A percentile compares a stretch with the other conserved stretches of the same genome.
Conservation (phyloP, 2,113 vertebrate genomes). For the Ageneiosus marmoratus region DNA sequence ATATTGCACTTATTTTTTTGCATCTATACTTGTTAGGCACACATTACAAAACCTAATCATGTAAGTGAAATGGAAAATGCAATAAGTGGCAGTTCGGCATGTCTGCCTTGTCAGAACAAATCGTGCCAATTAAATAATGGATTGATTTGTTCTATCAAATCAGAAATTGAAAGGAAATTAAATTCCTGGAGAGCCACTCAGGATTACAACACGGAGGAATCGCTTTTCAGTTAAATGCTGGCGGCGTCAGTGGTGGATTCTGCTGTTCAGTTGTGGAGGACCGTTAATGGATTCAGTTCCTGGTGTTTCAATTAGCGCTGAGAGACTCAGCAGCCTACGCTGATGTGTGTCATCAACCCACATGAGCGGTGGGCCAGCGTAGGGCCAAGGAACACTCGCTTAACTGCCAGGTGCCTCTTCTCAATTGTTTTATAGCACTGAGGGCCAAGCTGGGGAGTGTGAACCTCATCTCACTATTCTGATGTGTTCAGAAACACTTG, state of each 20-base stretch:
- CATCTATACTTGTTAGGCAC: slow-evolving; percentile 34
- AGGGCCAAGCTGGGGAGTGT: background rate
- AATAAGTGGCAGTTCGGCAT: slow-evolving; percentile 53
- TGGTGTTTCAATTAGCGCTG: slow-evolving; percentile 67
- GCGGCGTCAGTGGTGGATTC: slow-evolving; percentile 61
- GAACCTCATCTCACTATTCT: slow-evolving; percentile 6
- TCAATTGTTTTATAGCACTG: slow-evolving; percentile 12
- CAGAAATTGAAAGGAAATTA: slow-evolving; percentile 65
- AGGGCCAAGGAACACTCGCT: background rate
- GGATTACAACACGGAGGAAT: slow-evolving; percentile 62
- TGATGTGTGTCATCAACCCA: slow-evolving; percentile 42
- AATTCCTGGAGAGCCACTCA: slow-evolving; percentile 61
- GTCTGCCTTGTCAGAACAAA: slow-evolving; percentile 66
- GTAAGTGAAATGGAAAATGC: slow-evolving; percentile 53
- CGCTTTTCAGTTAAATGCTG: slow-evolving; percentile 59
- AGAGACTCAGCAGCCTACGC: slow-evolving; percentile 55
- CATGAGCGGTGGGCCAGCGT: slow-evolving; percentile 13
- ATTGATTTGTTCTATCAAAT: slow-evolving; percentile 62
- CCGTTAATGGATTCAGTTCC: slow-evolving; percentile 65
- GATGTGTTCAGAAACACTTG: slow-evolving; percentile 32
- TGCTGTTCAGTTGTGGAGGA: slow-evolving; percentile 57
- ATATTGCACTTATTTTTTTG: slow-evolving; percentile 11
- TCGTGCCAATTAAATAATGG: slow-evolving; percentile 70
- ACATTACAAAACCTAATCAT: slow-evolving; percentile 54
- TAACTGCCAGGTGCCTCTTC: slow-evolving; percentile 37